Conservation (phyloP, 2,113 vertebrate species). For the Peromyscus maniculatus region DNA sequence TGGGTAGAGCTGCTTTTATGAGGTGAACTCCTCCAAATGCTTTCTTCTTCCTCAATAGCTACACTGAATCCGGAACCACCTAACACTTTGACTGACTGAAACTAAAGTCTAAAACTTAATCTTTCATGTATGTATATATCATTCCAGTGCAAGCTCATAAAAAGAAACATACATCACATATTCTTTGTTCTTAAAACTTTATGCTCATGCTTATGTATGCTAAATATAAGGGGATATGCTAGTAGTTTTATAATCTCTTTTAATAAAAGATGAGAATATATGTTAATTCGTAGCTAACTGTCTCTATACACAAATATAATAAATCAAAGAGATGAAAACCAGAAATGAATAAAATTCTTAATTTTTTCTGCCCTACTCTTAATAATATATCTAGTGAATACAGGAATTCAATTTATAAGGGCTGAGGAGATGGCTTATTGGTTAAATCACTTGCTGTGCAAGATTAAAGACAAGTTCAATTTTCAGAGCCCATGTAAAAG, state of each 20-base stretch:
- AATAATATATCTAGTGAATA: neutral
- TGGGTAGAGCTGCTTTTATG: neutral
- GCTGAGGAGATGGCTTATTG: neutral
- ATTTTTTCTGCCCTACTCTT: neutral
- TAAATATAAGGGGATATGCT: neutral
- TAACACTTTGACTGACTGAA: conserved; percentile 35
- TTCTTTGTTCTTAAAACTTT: conserved; percentile 50
- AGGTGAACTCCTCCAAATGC: neutral
- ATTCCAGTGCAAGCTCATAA: neutral
- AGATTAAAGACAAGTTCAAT: neutral
- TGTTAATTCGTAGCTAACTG: conserved; percentile 11
- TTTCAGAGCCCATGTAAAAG: neutral
- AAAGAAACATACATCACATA: conserved; percentile 10
- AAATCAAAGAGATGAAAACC: conserved; percentile 14
- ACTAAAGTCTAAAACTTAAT: neutral
- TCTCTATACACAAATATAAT: conserved; percentile 40
- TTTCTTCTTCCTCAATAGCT: conserved; percentile 27
- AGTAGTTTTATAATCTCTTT: conserved; percentile 45
- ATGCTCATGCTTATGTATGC: neutral
- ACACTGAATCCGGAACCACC: neutral
- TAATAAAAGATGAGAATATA: neutral
- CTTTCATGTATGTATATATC: conserved; percentile 14
- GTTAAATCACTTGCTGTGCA: neutral
- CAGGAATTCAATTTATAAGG: neutral
- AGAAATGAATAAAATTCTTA: conserved; percentile 28